These are phyloP conservation scores for Avahi laniger DNA, from an alignment of 2,797 vertebrate genomes.

Conservation along the genomic window DNA sequence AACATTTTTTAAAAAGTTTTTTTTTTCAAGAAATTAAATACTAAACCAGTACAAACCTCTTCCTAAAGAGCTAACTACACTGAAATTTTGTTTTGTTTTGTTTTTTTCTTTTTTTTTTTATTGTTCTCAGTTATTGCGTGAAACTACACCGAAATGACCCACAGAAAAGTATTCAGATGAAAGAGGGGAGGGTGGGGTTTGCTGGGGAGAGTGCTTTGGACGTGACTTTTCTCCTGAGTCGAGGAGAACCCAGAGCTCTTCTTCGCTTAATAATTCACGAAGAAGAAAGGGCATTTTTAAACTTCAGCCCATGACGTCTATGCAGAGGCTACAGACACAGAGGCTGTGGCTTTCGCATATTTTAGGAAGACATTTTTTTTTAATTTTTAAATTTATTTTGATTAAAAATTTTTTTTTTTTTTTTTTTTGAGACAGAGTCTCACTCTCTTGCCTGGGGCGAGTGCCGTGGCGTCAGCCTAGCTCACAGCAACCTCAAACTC, in stretches of 20 bases:
- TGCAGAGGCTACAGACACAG: not conserved
- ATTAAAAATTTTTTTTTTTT: too few species aligned
- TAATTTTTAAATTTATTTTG: too few species aligned
- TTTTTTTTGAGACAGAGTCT: too few species aligned
- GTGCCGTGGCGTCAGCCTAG: too few species aligned
- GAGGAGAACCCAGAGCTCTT: accelerated
- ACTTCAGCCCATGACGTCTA: not conserved
- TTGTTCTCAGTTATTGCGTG: too few species aligned
- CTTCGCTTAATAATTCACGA: not conserved
- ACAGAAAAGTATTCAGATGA: not conserved
- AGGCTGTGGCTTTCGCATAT: not conserved
- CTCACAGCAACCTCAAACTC: too few species aligned
- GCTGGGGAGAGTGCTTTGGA: accelerated
- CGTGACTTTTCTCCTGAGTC: not conserved
- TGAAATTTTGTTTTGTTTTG: not conserved
- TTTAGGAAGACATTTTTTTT: not conserved
- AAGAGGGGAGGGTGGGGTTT: not conserved
- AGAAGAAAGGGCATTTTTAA: not conserved
- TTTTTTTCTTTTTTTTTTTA: too few species aligned
- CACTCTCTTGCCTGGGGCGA: too few species aligned
- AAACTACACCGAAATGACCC: not conserved
- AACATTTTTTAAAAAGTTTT: not conserved
- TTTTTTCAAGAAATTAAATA: not conserved
- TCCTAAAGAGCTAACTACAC: not conserved
- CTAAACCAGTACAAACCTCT: not conserved